phyloP scores from a whole-genome alignment of 2,888 invertebrate species.

The Drosophila hamatofila region DNA sequence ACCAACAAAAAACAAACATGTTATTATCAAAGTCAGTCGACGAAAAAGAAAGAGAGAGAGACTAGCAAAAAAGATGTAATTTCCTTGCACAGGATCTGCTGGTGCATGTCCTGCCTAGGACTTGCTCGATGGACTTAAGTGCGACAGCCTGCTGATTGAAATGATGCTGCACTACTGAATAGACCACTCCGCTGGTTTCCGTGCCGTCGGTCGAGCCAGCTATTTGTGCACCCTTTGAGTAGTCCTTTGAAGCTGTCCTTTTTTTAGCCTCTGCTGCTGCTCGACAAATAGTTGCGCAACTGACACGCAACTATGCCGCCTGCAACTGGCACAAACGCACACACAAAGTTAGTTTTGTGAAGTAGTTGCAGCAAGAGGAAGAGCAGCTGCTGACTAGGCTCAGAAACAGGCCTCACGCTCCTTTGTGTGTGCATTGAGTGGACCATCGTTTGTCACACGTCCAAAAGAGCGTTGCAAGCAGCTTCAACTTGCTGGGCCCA shows the following conservation, averaged over 20 bases:
- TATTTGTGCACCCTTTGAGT: slow-evolving; percentile 45
- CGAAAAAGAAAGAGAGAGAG: neutral
- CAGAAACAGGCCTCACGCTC: slow-evolving; percentile 45
- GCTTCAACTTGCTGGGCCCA: slow-evolving; percentile 15
- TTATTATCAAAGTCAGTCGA: slow-evolving; percentile 52
- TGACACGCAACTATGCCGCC: slow-evolving; percentile 66
- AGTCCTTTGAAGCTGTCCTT: slow-evolving; percentile 15
- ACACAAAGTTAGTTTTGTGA: slow-evolving; percentile 13
- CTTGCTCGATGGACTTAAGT: slow-evolving; percentile 23
- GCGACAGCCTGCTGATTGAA: slow-evolving; percentile 46
- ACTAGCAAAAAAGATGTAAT: slow-evolving; percentile 33
- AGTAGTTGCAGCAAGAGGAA: neutral
- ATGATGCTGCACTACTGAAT: slow-evolving; percentile 14
- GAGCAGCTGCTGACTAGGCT: slow-evolving; percentile 35
- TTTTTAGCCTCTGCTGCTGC: slow-evolving; percentile 19
- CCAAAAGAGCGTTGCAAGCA: slow-evolving; percentile 33
- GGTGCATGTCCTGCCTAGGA: slow-evolving; percentile 8
- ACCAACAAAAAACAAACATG: slow-evolving; percentile 17
- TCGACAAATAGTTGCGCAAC: slow-evolving; percentile 76
- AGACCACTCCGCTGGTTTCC: slow-evolving; percentile 28
- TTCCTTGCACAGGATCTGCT: slow-evolving; percentile 38
- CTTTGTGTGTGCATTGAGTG: slow-evolving; percentile 65
- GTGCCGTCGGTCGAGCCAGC: slow-evolving; percentile 21
- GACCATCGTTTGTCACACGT: slow-evolving; percentile 74
- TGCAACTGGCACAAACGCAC: slow-evolving; percentile 58